phyloP scores from a whole-genome alignment of 1,140 invertebrate species.

The Doryteuthis pealeii region DNA sequence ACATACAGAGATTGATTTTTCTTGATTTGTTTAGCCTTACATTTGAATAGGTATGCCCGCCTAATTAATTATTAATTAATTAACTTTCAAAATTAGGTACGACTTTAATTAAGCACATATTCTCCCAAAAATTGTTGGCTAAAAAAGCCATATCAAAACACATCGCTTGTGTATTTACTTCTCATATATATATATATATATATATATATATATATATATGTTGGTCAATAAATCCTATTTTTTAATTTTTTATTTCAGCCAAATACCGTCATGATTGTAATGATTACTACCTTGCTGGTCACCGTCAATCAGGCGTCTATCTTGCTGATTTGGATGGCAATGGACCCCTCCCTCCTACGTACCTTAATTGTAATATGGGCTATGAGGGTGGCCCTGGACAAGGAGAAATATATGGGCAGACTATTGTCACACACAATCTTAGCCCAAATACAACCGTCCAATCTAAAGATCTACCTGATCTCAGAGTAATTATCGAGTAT shows the following conservation, averaged over 20 bases:
- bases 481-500: conserved; percentile 42
- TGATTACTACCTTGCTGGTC: conserved; percentile 80
- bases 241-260: conserved; percentile 62
- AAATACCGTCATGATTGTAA: conserved; percentile 88
- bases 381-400: conserved; percentile 62
- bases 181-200: too few species aligned
- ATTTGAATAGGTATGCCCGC: too few species aligned
- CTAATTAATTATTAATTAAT: too few species aligned
- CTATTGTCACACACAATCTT: conserved; percentile 89
- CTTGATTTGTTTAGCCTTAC: too few species aligned
- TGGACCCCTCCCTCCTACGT: conserved; percentile 83
- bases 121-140: too few species aligned
- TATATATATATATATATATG: too few species aligned
- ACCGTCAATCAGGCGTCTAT: conserved; percentile 85
- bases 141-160: too few species aligned
- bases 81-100: too few species aligned
- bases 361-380: conserved; percentile 85
- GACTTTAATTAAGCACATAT: too few species aligned
- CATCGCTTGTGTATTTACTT: too few species aligned
- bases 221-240: neutral
- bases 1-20: too few species aligned
- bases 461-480: conserved; percentile 29
- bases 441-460: conserved; percentile 58
- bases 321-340: conserved; percentile 90
- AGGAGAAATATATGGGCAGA: conserved; percentile 75